Base-by-base conservation (phyloP, 1,140 invertebrate species). In the Lepidurus arcticus region DNA sequence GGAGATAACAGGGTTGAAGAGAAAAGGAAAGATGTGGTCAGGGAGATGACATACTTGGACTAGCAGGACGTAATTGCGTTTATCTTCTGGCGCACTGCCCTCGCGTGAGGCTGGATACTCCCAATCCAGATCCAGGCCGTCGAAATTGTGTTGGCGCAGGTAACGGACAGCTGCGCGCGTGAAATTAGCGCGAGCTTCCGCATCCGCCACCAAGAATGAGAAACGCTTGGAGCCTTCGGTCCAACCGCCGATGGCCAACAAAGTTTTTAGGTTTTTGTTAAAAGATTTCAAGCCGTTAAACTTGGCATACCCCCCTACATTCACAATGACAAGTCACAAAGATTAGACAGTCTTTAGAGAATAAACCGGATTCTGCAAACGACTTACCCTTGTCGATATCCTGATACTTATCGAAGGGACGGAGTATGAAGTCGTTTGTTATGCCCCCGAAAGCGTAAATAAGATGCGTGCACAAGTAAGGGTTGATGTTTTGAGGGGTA, bases 61-160 rank as follows among this genome's bases (percentile, higher is more conserved):
- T 24, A 98, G 89, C 81, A 90, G 88, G 8, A 94, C 93, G 84
- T 98, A 98, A 85, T 96, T 94, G 81, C 94, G 90, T 79, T 90
- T 91, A 84, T 99, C 96, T 74, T 92, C 90, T 0, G 94, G 90
- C 82, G 96, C 95, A 78, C 94, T 93, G 11, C 96, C 96, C 83
- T 98, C 96, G 65, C 96, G 87, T 84, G 92, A 91, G 0, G 92
- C 92, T 0, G 96, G 96, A 87, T 98, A 98, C 84, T 98, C 96
- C 95, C 96, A 98, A 84, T 98, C 96, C 80, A 98, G 87, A 86
- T 98, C 96, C 26, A 98, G 88, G 9, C 97, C 97, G 86, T 98
- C 96, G 84, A 98, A 98, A 82, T 94, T 92, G 84, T 97, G 94
- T 82, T 95, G 91, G 80, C 96, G 88, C 74, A 98, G 87, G 84